Conservation (phyloP, 2,888 invertebrate genomes). For the Monoplex corrugatus region DNA sequence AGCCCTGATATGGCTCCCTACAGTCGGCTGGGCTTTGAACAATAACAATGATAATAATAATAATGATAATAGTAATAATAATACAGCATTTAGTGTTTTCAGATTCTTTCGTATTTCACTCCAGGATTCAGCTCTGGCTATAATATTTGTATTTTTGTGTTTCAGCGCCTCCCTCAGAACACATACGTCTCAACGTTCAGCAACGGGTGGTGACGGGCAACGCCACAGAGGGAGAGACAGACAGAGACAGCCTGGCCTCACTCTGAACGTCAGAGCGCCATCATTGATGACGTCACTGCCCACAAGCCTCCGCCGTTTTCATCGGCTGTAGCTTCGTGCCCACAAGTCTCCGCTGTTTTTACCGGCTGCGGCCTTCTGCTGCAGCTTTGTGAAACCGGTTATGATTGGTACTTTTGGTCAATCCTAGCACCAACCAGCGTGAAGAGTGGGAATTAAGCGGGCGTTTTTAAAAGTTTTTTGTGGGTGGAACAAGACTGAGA, state of each 20-base stretch:
- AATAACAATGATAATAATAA: no score
- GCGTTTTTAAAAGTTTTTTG: no score
- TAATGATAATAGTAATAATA: no score
- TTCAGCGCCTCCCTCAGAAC: constrained; percentile 69
- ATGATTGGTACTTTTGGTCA: background rate
- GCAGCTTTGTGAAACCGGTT: background rate
- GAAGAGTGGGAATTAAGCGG: background rate
- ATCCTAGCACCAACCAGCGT: background rate
- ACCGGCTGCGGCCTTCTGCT: no score
- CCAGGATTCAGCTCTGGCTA: no score
- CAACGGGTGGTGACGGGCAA: constrained; percentile 62
- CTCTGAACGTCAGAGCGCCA: constrained; percentile 58
- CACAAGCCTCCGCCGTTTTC: background rate
- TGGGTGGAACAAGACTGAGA: no score
- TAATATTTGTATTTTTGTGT: no score
- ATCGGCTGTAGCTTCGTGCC: background rate
- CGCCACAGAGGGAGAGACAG: constrained; percentile 67
- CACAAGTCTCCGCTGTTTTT: background rate
- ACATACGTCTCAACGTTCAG: constrained; percentile 71
- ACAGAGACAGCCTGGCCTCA: constrained; percentile 74
- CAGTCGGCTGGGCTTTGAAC: no score
- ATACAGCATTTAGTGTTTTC: no score
- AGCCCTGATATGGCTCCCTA: no score
- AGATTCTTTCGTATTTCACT: no score
- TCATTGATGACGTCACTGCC: background rate